Evolutionary conservation across 2,113 vertebrate genomes (phyloP).

Genomic region (Oncorhynchus keta): DNA sequence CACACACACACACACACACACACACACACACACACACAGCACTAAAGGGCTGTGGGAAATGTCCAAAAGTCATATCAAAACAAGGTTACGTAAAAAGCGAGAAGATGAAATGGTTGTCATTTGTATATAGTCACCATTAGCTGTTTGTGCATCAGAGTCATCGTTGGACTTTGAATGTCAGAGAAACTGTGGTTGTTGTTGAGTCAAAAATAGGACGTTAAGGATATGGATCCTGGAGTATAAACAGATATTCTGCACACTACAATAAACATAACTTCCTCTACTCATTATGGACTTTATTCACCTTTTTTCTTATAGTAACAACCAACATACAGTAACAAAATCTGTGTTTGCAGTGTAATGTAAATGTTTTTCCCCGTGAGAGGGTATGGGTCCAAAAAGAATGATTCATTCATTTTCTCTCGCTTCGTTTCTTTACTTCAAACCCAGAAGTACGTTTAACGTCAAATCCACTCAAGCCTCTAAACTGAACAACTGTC

Average conservation of each 20-base stretch:
- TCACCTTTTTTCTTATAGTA: too few species aligned
- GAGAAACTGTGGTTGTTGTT: neutral
- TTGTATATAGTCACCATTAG: slow-evolving; percentile 1
- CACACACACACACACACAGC: too few species aligned
- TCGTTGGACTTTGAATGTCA: neutral
- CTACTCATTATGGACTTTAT: too few species aligned
- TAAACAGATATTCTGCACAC: neutral
- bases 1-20: too few species aligned
- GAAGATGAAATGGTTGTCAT: slow-evolving; percentile 44
- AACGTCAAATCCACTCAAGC: slow-evolving; percentile 2
- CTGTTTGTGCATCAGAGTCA: too few species aligned
- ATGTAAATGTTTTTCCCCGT: neutral
- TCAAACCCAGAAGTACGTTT: neutral
- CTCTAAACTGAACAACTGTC: slow-evolving; percentile 6
- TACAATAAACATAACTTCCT: too few species aligned
- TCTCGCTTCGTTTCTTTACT: neutral
- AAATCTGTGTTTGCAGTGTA: too few species aligned
- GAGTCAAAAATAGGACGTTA: neutral
- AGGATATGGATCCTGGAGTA: neutral
- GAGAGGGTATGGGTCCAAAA: neutral
- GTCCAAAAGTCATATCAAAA: slow-evolving; percentile 48
- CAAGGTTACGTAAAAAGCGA: slow-evolving; percentile 22
- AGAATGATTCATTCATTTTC: neutral
- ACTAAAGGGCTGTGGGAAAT: slow-evolving; percentile 14
- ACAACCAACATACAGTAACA: too few species aligned